A percentile compares a stretch with the other conserved stretches of the same genome.
Evolutionary conservation across 2,888 invertebrate genomes (phyloP).

Genomic region (Patella caerulea): DNA sequence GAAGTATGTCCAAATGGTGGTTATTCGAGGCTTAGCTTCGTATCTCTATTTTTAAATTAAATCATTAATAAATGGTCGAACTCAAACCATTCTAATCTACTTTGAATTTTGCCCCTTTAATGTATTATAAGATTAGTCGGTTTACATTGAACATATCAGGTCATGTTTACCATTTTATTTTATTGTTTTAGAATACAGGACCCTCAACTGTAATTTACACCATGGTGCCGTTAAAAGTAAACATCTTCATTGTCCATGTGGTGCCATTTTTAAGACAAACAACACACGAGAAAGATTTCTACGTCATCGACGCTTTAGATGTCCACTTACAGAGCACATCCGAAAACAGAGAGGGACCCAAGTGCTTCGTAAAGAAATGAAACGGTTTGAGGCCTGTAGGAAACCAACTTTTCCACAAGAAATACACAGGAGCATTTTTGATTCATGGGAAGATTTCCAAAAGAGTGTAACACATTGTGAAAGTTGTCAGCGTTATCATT

Average conservation of each 20-base stretch:
- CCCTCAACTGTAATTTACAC: background rate
- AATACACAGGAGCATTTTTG: background rate
- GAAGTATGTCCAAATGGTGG: too few relatives aligned
- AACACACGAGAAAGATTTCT: background rate
- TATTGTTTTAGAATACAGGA: background rate
- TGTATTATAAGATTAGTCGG: background rate
- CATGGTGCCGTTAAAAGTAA: background rate
- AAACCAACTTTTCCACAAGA: background rate
- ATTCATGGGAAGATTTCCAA: background rate
- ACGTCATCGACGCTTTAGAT: background rate
- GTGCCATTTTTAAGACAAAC: background rate
- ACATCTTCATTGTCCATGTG: conserved; percentile 3
- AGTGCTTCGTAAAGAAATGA: background rate
- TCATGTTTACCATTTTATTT: background rate
- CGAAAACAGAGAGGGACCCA: background rate
- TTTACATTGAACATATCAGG: background rate
- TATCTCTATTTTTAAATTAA: too few relatives aligned
- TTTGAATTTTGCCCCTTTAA: background rate
- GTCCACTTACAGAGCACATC: background rate
- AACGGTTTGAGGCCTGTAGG: background rate
- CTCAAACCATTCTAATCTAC: background rate
- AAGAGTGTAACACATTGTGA: background rate
- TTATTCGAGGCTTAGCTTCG: too few relatives aligned
- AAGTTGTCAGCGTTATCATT: background rate
- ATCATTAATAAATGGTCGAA: too few relatives aligned